A percentile compares a stretch with the other conserved stretches of the same genome.
phyloP scores from a whole-genome alignment of 2,888 invertebrate species.

The Synergus japonicus region DNA sequence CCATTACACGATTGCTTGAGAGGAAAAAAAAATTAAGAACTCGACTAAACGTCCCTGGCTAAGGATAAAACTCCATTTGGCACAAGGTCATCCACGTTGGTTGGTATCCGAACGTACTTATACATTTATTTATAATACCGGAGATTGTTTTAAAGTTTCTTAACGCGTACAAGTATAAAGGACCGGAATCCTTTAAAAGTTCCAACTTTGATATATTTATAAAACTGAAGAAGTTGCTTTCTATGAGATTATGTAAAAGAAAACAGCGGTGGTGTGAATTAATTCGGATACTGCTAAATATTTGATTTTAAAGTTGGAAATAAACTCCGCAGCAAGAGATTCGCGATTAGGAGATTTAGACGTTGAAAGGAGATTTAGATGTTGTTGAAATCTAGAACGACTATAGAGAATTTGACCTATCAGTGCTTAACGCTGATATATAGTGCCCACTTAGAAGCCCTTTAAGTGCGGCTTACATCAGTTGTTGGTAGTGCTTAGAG shows the following conservation, averaged over 20 bases:
- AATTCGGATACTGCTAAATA: background rate
- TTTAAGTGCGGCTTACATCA: slow-evolving; percentile 20
- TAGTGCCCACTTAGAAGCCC: slow-evolving; percentile 32
- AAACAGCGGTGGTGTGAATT: background rate
- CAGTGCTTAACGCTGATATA: slow-evolving; percentile 28
- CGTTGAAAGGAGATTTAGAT: background rate
- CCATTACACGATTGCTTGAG: background rate
- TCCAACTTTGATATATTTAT: too few relatives aligned
- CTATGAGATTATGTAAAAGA: too few relatives aligned
- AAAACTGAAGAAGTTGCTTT: too few relatives aligned
- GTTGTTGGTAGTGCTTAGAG: slow-evolving; percentile 32
- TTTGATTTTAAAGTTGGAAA: too few relatives aligned
- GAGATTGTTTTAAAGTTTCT: background rate
- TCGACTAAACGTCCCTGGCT: slow-evolving; percentile 62
- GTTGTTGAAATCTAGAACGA: slow-evolving; percentile 28
- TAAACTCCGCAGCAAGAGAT: background rate
- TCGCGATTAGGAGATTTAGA: background rate
- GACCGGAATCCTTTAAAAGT: background rate
- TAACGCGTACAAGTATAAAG: background rate
- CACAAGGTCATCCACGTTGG: slow-evolving; percentile 67
- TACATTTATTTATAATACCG: slow-evolving; percentile 45
- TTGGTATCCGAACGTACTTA: slow-evolving; percentile 48
- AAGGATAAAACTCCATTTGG: slow-evolving; percentile 69
- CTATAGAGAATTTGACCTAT: slow-evolving; percentile 5
- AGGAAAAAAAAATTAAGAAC: slow-evolving; percentile 40